Evolutionary conservation across 2,113 vertebrate genomes (phyloP).

Genomic region (Enhydra lutris): DNA sequence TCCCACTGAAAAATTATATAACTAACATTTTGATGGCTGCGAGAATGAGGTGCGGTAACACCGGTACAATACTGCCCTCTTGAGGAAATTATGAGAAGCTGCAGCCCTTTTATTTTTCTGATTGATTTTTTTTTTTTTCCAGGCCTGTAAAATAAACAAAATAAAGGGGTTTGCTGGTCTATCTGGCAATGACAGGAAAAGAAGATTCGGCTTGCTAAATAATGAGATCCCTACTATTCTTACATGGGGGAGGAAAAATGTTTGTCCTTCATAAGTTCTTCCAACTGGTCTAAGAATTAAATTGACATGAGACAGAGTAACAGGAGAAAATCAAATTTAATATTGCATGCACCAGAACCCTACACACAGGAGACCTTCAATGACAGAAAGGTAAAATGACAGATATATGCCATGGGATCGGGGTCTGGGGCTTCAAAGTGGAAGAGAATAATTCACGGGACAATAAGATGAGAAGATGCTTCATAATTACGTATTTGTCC

Average conservation of each 20-base stretch:
- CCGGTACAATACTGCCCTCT: slow-evolving; percentile 80
- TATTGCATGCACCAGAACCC: not conserved
- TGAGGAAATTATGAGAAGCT: slow-evolving; percentile 42
- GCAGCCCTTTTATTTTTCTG: not conserved
- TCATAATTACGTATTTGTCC: not conserved
- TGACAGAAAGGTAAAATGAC: not conserved
- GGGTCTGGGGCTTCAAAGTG: not conserved
- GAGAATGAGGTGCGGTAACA: not conserved
- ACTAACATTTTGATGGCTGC: slow-evolving; percentile 55
- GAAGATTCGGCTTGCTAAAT: not conserved
- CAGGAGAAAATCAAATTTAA: not conserved
- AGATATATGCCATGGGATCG: not conserved
- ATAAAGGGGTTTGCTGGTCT: not conserved
- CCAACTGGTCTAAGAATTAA: not conserved
- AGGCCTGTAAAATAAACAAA: not conserved
- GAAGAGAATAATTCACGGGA: not conserved
- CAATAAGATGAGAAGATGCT: not conserved
- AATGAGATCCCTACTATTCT: not conserved
- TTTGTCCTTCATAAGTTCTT: not conserved
- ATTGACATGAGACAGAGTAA: not conserved
- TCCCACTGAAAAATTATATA: slow-evolving; percentile 56
- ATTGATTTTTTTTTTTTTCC: not conserved
- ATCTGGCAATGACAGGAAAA: not conserved
- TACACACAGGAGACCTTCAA: not conserved
- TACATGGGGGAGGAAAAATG: not conserved